Percentiles rank a stretch among this genome's conserved stretches.
phyloP scores from a whole-genome alignment of 1,140 invertebrate species.

The Pogonomyrmex barbatus region DNA sequence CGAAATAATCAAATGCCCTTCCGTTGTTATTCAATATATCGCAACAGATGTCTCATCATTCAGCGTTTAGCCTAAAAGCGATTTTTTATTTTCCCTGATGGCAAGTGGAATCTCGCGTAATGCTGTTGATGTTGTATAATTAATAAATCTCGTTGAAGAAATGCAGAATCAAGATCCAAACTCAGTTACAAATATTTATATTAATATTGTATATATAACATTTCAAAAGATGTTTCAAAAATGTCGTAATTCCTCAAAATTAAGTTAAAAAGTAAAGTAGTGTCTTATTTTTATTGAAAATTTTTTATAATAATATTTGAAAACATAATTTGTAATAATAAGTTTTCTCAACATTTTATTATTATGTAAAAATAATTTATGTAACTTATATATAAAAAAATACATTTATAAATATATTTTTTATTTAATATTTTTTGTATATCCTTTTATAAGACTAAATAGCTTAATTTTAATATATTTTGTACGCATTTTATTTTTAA shows the following conservation, averaged over 20 bases:
- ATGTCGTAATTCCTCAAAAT: constrained; percentile 55
- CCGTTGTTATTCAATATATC: constrained; percentile 37
- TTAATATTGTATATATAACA: constrained; percentile 25
- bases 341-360: not conserved
- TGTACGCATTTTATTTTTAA: not conserved
- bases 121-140: not conserved
- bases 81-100: not conserved
- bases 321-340: not conserved
- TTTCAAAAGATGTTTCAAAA: constrained; percentile 47
- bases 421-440: not conserved
- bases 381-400: not conserved
- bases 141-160: constrained; percentile 25
- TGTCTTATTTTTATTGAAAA: not conserved
- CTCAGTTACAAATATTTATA: not conserved
- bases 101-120: not conserved
- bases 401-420: not conserved
- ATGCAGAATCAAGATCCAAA: not conserved
- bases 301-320: not conserved
- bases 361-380: constrained; percentile 14
- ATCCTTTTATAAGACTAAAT: not conserved
- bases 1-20: constrained; percentile 52
- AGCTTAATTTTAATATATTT: constrained; percentile 5
- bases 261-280: not conserved
- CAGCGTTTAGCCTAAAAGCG: not conserved
- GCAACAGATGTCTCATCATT: not conserved